These are phyloP conservation scores for Oostethus manadensis DNA, from an alignment of 2,113 vertebrate species.

Conservation along the genomic window DNA sequence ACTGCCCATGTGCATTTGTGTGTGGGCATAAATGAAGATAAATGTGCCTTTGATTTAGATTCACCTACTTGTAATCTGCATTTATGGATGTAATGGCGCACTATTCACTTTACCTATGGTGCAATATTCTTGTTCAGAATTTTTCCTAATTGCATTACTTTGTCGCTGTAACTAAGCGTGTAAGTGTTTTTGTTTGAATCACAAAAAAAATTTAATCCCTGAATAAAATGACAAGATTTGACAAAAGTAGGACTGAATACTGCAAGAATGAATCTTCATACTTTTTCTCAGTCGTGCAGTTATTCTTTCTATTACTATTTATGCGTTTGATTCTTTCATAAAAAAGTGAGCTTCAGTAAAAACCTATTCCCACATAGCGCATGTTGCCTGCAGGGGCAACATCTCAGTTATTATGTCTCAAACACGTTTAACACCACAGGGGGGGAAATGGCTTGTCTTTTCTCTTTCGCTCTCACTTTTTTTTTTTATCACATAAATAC, in stretches of 20 bases:
- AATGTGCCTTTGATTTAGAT: too few relatives aligned
- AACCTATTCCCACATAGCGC: neutral
- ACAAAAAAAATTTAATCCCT: too few relatives aligned
- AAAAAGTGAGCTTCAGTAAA: slow-evolving; percentile 1
- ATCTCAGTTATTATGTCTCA: slow-evolving; percentile 7
- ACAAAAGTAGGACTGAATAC: slow-evolving; percentile 21
- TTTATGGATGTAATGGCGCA: too few relatives aligned
- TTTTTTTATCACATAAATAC: neutral
- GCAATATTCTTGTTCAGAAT: too few relatives aligned
- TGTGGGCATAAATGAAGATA: too few relatives aligned
- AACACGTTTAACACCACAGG: slow-evolving; percentile 5
- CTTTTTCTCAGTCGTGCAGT: slow-evolving; percentile 1
- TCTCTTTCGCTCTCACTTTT: too few relatives aligned
- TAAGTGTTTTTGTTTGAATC: too few relatives aligned
- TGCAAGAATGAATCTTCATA: slow-evolving; percentile 37
- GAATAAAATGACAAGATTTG: slow-evolving; percentile 33
- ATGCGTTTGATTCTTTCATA: neutral
- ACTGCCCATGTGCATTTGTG: too few relatives aligned
- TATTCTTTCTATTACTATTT: neutral
- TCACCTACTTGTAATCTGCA: too few relatives aligned
- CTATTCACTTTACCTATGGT: too few relatives aligned
- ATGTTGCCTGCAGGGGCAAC: slow-evolving; percentile 4
- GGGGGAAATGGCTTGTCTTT: neutral
- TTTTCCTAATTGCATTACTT: slow-evolving; percentile 21
- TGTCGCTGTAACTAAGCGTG: too few relatives aligned